Evolutionary conservation across 2,113 vertebrate genomes (phyloP).

Genomic region (Plotosus lineatus): DNA sequence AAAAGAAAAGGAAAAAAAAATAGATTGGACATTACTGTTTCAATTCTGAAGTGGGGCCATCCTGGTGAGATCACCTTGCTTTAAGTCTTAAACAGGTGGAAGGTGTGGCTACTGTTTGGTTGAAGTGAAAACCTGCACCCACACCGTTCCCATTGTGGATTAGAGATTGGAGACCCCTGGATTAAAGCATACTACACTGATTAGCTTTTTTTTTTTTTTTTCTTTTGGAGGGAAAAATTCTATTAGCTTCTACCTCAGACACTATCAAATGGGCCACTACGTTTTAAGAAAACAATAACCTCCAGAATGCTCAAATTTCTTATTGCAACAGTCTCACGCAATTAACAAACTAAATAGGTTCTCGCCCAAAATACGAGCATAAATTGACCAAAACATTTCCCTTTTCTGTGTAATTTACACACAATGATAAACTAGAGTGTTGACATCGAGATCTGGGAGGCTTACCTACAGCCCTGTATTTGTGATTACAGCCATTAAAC

Average conservation of each 20-base stretch:
- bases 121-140: too few relatives aligned
- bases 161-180: too few relatives aligned
- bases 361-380: conserved; percentile 28
- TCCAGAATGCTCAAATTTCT: conserved; percentile 9
- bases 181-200: background rate
- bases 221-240: background rate
- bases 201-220: background rate
- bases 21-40: too few relatives aligned
- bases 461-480: conserved; percentile 38
- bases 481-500: conserved; percentile 31
- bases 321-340: conserved; percentile 16
- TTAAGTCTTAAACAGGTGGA: too few relatives aligned
- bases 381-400: conserved; percentile 27
- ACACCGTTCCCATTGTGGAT: too few relatives aligned
- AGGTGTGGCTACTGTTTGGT: too few relatives aligned
- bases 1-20: too few relatives aligned
- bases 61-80: too few relatives aligned
- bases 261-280: background rate
- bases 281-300: background rate
- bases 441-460: background rate
- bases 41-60: too few relatives aligned
- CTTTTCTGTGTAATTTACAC: conserved; percentile 25
- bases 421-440: conserved; percentile 29
- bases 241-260: background rate
- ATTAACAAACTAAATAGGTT: conserved; percentile 33